Conservation (phyloP, 2,113 vertebrate genomes). For the Eulemur macaco region DNA sequence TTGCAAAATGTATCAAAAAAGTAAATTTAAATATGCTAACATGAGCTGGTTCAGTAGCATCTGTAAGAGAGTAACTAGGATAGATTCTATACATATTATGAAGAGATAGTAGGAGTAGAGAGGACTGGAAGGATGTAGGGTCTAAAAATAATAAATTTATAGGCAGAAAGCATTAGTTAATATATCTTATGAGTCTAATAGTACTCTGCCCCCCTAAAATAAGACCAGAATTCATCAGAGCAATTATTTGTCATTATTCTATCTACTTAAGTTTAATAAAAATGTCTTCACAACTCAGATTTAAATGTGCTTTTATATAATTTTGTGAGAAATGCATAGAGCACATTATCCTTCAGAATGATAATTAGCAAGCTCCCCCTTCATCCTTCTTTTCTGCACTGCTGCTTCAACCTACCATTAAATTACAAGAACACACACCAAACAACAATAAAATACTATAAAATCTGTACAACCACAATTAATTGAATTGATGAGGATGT, state of each 20-base stretch:
- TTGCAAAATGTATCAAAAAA: slow-evolving; percentile 15
- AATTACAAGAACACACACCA: not conserved
- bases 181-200: slow-evolving; percentile 12
- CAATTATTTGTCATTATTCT: slow-evolving; percentile 4
- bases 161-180: not conserved
- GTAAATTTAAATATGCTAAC: slow-evolving; percentile 20
- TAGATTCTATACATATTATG: not conserved
- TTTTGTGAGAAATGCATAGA: slow-evolving; percentile 25
- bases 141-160: slow-evolving; percentile 16
- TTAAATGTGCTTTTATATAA: slow-evolving; percentile 42
- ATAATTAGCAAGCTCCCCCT: not conserved
- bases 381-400: not conserved
- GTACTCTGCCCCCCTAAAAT: not conserved
- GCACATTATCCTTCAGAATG: not conserved
- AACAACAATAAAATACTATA: not conserved
- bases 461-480: not conserved
- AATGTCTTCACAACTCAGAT: slow-evolving; percentile 1
- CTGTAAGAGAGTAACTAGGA: not conserved
- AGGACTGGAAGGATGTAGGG: not conserved
- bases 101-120: not conserved
- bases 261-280: slow-evolving; percentile 24
- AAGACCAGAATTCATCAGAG: slow-evolving; percentile 26
- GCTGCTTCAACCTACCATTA: not conserved
- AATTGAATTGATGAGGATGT: not conserved
- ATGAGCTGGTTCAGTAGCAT: not conserved